A percentile compares a stretch with the other conserved stretches of the same genome.
Conservation (phyloP, 2,113 vertebrate genomes). For the Ranitomeya variabilis region DNA sequence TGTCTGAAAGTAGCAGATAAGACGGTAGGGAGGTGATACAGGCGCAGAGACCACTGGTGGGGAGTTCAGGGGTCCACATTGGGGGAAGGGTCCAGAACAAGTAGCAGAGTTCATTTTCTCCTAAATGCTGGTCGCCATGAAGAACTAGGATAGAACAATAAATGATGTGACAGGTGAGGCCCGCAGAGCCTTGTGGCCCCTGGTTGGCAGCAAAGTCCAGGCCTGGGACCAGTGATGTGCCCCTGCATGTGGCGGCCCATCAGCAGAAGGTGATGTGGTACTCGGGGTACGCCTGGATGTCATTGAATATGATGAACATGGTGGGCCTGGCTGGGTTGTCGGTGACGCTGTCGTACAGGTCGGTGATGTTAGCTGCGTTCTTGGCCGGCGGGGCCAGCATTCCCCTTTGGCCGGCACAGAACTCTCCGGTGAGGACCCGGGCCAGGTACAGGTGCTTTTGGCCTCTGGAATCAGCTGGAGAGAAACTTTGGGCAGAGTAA, state of each 20-base stretch:
- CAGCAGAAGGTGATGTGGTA: conserved; percentile 80
- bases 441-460: conserved; percentile 78
- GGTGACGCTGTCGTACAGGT: conserved; percentile 78
- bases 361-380: not conserved
- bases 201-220: not conserved
- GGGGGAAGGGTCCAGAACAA: no score
- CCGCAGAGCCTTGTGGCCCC: no score
- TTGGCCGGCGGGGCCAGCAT: conserved; percentile 72
- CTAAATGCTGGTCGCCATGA: not conserved
- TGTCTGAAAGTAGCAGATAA: not conserved
- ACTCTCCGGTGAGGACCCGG: conserved; percentile 78
- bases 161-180: not conserved
- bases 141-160: not conserved
- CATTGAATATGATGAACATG: conserved; percentile 80
- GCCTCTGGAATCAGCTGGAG: conserved; percentile 63
- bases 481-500: conserved; percentile 73
- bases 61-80: no score
- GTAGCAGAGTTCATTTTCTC: no score
- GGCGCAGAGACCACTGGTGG: no score
- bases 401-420: conserved; percentile 26
- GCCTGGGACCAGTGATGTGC: not conserved
- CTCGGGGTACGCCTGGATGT: conserved; percentile 82
- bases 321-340: conserved; percentile 58
- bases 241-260: not conserved
- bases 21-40: no score